phyloP scores from a whole-genome alignment of 2,888 invertebrate species.

The Phaonia tiefii region DNA sequence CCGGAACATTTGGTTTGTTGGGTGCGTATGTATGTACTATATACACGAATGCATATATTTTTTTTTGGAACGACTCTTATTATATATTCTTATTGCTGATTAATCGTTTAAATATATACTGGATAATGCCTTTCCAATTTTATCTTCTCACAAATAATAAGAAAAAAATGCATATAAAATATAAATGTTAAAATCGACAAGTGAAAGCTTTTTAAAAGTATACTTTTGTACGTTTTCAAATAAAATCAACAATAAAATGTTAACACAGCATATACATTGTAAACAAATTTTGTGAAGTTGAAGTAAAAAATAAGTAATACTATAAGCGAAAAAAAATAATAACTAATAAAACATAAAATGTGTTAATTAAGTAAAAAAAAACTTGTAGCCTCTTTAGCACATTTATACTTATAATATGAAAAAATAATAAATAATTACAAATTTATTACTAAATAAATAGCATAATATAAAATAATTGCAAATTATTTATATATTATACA shows the following conservation, averaged over 20 bases:
- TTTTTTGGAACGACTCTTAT: too few species aligned
- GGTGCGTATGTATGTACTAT: too few species aligned
- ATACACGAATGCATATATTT: too few species aligned
- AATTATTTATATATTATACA: conserved; percentile 65
- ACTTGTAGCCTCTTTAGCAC: conserved; percentile 64
- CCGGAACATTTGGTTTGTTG: too few species aligned
- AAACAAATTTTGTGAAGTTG: conserved; percentile 61
- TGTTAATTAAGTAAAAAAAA: conserved; percentile 67
- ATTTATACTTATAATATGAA: conserved; percentile 67
- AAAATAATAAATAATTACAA: conserved; percentile 70
- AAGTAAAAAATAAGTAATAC: too few species aligned
- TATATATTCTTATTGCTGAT: conserved; percentile 34
- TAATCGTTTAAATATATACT: conserved; percentile 43
- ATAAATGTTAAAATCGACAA: conserved; percentile 57
- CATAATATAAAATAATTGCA: conserved; percentile 64
- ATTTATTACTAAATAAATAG: conserved; percentile 58
- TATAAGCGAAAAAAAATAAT: conserved; percentile 22
- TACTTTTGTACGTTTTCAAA: conserved; percentile 67
- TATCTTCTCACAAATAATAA: conserved; percentile 55
- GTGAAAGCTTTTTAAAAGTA: conserved; percentile 66
- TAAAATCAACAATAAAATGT: conserved; percentile 57
- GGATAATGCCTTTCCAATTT: conserved; percentile 62
- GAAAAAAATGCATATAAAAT: background rate
- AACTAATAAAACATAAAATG: conserved; percentile 34
- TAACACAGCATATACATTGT: conserved; percentile 61